Conservation (phyloP, 2,797 vertebrate genomes). For the Lepidocolaptes lacrymiger region DNA sequence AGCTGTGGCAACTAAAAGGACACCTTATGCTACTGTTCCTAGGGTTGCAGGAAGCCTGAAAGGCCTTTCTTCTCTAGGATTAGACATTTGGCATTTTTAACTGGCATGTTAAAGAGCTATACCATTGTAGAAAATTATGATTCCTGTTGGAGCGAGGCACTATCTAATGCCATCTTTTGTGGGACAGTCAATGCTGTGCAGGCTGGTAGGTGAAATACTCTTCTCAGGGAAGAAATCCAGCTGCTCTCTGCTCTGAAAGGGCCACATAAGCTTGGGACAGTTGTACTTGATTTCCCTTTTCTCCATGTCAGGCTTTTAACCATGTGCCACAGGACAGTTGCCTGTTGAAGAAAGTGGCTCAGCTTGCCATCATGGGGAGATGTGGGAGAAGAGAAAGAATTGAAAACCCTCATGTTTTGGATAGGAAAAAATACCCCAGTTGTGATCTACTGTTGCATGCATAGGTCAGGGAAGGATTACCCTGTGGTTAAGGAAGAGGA, state of each 20-base stretch:
- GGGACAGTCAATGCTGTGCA: not conserved
- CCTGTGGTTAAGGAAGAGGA: conserved; percentile 30
- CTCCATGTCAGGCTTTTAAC: not conserved
- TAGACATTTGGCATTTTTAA: not conserved
- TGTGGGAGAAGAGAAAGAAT: not conserved
- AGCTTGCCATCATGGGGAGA: not conserved
- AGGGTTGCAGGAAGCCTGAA: not conserved
- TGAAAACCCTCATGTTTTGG: not conserved
- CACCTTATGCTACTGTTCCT: not conserved
- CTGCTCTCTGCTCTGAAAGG: not conserved
- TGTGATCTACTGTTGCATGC: conserved; percentile 34
- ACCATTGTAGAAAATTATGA: not conserved
- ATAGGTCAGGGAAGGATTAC: conserved; percentile 35
- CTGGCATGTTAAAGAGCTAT: not conserved
- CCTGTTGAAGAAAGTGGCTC: not conserved
- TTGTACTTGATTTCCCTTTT: not conserved
- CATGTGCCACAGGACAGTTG: not conserved
- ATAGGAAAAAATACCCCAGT: conserved; percentile 25
- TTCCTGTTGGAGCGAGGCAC: not conserved
- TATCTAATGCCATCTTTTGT: not conserved
- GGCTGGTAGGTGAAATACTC: not conserved
- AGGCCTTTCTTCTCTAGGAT: not conserved
- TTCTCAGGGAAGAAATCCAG: not conserved
- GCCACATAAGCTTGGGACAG: not conserved
- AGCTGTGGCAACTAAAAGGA: not conserved